A percentile compares a stretch with the other conserved stretches of the same genome.
Evolutionary conservation across 2,797 vertebrate genomes (phyloP).

Genomic region (Lemur catta): DNA sequence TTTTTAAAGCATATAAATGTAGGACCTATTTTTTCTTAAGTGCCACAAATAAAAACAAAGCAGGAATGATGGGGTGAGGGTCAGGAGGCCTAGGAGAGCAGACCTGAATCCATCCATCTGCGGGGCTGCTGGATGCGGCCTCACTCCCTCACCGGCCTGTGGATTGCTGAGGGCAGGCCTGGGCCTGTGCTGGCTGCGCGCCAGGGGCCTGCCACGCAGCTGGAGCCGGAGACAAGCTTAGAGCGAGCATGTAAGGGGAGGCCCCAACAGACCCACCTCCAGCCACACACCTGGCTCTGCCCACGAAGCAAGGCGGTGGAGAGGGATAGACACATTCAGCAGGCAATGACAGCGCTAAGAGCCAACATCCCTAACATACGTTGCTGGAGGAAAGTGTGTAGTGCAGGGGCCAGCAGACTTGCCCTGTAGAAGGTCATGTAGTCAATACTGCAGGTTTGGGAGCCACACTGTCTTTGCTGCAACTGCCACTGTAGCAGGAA

Average conservation of each 20-base stretch:
- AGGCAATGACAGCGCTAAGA: background rate
- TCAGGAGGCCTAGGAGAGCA: background rate
- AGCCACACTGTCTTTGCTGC: background rate
- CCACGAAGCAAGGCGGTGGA: background rate
- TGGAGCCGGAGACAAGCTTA: background rate
- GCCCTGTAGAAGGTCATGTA: background rate
- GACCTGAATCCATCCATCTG: background rate
- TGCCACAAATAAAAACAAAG: conserved; percentile 29
- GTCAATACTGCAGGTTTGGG: background rate
- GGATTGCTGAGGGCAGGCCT: conserved; percentile 27
- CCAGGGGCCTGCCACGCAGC: background rate
- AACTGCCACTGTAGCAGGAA: background rate
- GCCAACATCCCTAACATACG: background rate
- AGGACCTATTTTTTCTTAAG: conserved; percentile 25
- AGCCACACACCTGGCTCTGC: background rate
- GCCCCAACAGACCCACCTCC: background rate
- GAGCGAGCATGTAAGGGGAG: background rate
- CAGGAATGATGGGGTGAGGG: background rate
- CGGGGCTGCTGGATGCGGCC: background rate
- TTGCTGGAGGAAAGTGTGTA: background rate
- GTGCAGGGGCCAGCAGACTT: background rate
- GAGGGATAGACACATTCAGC: background rate
- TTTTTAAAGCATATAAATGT: background rate
- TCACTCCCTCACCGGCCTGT: background rate
- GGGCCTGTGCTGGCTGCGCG: background rate